Evolutionary conservation across 1,140 invertebrate genomes (phyloP), one percentile per base, ranked within the genome.

Genomic region (Melipona quadrifasciata): DNA sequence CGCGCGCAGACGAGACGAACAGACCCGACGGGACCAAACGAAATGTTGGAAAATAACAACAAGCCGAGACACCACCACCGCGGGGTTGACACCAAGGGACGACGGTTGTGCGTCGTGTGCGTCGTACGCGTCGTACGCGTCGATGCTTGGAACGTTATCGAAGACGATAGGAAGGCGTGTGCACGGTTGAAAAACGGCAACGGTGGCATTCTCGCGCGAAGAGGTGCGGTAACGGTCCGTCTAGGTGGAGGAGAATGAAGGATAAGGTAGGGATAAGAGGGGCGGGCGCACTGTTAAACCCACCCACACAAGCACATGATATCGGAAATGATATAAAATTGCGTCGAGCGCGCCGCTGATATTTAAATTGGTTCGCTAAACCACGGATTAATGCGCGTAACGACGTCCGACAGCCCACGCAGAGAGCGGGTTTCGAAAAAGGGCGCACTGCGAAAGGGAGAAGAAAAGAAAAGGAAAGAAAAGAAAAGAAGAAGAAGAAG

Each of bases 301-400:
- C 92, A 94, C 92, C 93, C 92, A 94, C 91, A 93, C 93, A 92
- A 81, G 87, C 86, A 90, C 90, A 91, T 91, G 92, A 93, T 94
- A 94, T 95, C 94, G 94, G 93, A 94, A 94, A 94, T 94, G 92
- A 94, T 94, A 94, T 94, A 94, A 95, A 94, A 95, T 95, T 94
- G 94, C 94, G 93, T 94, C 91, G 91, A 94, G 92, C 92, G 90
- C 93, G 93, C 92, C 91, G 93, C 93, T 94, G 93, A 95, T 95
- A 94, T 94, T 94, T 94, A 95, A 94, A 94, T 95, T 95, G 94
- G 93, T 95, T 93, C 93, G 93, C 93, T 94, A 95, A 95, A 94
- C 92, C 93, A 94, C 94, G 93, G 93, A 94, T 94, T 94, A 94
- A 95, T 94, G 93, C 92, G 90, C 92, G 89, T 91, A 89, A 91